Percentiles rank a stretch among this genome's conserved stretches.
Conservation (phyloP, 2,113 vertebrate species). For the Python bivittatus region DNA sequence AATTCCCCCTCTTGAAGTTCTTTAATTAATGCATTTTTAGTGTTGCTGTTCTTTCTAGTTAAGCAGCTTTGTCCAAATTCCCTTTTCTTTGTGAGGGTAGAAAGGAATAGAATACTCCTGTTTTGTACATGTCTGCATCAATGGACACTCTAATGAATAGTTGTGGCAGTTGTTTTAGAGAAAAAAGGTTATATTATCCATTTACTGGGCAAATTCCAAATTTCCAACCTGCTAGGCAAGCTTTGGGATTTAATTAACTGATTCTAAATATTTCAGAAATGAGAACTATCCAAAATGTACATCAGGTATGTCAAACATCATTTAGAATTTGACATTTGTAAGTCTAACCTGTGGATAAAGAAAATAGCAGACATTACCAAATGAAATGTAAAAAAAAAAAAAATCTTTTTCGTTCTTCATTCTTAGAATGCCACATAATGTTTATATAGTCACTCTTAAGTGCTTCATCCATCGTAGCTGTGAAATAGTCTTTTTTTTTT, state of each 20-base stretch:
- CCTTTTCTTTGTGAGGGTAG: not conserved
- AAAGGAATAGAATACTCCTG: constrained; percentile 2
- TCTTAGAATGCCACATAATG: not conserved
- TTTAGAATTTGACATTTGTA: not conserved
- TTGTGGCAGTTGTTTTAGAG: constrained; percentile 8
- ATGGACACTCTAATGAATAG: constrained; percentile 2
- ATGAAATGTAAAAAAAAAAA: not conserved
- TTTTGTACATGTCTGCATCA: constrained; percentile 17
- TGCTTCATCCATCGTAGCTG: constrained; percentile 21
- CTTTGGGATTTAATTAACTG: not conserved
- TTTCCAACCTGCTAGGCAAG: constrained; percentile 3
- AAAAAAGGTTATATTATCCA: not conserved
- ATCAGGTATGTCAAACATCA: not conserved
- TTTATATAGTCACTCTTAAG: constrained; percentile 10
- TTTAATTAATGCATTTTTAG: not conserved
- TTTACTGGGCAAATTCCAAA: not conserved
- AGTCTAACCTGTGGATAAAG: not conserved
- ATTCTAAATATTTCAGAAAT: not conserved
- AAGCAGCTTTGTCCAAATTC: constrained; percentile 14
- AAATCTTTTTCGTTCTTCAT: too few species aligned
- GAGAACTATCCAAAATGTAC: not conserved
- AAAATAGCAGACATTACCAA: not conserved
- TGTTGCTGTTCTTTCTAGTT: constrained; percentile 11
- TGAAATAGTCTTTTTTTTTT: constrained; percentile 28
- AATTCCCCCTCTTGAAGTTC: constrained; percentile 1